Percentiles rank a stretch among this genome's conserved stretches.
phyloP scores from a whole-genome alignment of 2,797 vertebrate species.

The Darevskia mixta region DNA sequence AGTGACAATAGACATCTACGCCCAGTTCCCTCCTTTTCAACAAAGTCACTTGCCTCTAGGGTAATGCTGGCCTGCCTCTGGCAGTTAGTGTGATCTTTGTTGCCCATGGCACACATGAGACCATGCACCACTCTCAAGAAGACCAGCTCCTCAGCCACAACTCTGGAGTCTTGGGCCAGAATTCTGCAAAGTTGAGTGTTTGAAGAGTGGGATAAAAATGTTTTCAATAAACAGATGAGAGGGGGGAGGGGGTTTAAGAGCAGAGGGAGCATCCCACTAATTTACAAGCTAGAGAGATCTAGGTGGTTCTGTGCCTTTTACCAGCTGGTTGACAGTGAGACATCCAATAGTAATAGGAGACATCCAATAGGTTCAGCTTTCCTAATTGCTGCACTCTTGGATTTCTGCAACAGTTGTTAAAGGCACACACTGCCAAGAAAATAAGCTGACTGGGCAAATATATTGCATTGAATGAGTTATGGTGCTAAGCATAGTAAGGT shows the following conservation, averaged over 20 bases:
- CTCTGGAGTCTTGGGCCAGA: conserved; percentile 75
- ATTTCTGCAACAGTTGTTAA: not conserved
- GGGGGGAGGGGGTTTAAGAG: not conserved
- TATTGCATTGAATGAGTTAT: not conserved
- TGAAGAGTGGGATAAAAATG: no score
- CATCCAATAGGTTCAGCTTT: not conserved
- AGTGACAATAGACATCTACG: not conserved
- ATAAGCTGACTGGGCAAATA: not conserved
- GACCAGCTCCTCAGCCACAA: conserved; percentile 82
- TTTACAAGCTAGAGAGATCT: not conserved
- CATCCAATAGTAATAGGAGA: no score
- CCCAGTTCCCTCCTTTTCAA: not conserved
- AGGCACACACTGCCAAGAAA: not conserved
- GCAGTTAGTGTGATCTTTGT: conserved; percentile 81
- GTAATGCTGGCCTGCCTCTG: conserved; percentile 87
- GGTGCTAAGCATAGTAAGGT: not conserved
- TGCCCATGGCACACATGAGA: conserved; percentile 84
- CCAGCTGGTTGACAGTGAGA: not conserved
- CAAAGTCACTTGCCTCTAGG: conserved; percentile 78
- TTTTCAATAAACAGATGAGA: not conserved
- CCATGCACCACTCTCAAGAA: conserved; percentile 80
- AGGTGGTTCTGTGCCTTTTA: not conserved
- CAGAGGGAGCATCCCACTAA: not conserved
- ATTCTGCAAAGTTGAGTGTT: conserved; percentile 72
- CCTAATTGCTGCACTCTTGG: not conserved